phyloP scores from a whole-genome alignment of 2,888 invertebrate species.

The Eupeodes latifasciatus region DNA sequence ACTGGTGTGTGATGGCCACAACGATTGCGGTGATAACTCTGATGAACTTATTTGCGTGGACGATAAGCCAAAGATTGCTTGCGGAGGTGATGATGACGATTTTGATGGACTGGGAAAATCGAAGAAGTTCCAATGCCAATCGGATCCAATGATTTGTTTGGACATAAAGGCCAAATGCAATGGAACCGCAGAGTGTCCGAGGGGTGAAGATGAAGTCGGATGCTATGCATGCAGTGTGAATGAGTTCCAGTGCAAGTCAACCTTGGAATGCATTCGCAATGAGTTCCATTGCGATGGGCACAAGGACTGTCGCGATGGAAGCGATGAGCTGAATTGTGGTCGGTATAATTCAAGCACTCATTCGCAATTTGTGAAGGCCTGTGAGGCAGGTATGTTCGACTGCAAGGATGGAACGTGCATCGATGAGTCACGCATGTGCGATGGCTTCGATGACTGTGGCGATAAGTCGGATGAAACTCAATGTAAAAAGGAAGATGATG shows the following conservation, averaged over 20 bases:
- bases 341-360: conserved; percentile 77
- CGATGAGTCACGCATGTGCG: conserved; percentile 87
- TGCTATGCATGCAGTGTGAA: conserved; percentile 86
- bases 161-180: conserved; percentile 86
- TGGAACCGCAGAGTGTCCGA: conserved; percentile 88
- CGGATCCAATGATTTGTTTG: conserved; percentile 80
- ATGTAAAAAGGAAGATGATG: conserved; percentile 80
- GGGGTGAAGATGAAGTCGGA: conserved; percentile 89
- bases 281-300: conserved; percentile 87
- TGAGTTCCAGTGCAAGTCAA: conserved; percentile 88
- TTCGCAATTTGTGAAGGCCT: conserved; percentile 77
- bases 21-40: conserved; percentile 86
- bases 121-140: conserved; percentile 81
- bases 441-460: conserved; percentile 86
- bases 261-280: conserved; percentile 86
- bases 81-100: conserved; percentile 81
- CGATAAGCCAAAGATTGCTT: conserved; percentile 81
- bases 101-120: conserved; percentile 73
- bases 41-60: conserved; percentile 85
- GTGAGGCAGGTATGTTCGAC: conserved; percentile 84
- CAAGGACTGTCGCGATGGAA: conserved; percentile 89
- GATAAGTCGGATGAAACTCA: conserved; percentile 86
- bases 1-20: conserved; percentile 86
- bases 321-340: conserved; percentile 88
- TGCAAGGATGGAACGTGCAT: conserved; percentile 88